Base-by-base conservation (phyloP, 2,888 invertebrate genomes). In the Athalia circularis region DNA sequence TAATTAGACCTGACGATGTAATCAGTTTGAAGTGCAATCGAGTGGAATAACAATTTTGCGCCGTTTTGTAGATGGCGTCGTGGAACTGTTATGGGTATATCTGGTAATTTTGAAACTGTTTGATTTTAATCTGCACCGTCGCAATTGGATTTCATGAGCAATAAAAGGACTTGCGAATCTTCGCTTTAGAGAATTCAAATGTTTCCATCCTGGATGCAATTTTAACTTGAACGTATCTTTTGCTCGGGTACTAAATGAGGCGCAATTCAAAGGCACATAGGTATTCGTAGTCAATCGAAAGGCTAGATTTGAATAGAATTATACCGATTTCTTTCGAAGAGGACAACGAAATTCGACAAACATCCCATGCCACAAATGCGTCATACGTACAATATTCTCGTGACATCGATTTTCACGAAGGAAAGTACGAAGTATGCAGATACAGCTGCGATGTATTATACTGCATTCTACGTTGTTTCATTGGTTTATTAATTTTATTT, bases 101-200 rank as follows among this genome's bases (percentile, higher is more conserved):
- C 13, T 8, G n/a, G 45, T 59, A 45, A 72, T 47, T 59, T 72
- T 11, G 7, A 6, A 47, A 13, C 13, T 57, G 59, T 72, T 72
- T 47, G 57, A 15, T 72, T 72, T 72, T 13, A 45, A 72, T 72
- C 72, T 9, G 72, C 13, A 47, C n/a, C 8, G 57, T 57, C n/a
- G 72, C 57, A 59, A 72, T 57, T 72, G 15, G 47, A 72, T 72
- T 45, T 72, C 59, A 59, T 59, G 47, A 72, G 11, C n/a, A 29
- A 59, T 59, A 8, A n/a, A 72, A 47, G 45, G 61, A 13, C 59
- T 72, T n/a, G 57, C 13, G 13, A 72, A 15, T 4, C 50, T 57
- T 11, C 3, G 50, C 68, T 5, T 54, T 3, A 54, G 54, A 45
- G 43, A 29, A 54, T 70, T 43, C 54, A 7, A 70, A 9, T 45